Percentiles rank a stretch among this genome's conserved stretches.
These are phyloP conservation scores for Centroberyx gerrardi DNA, from an alignment of 2,797 vertebrate species.

Conservation along the genomic window DNA sequence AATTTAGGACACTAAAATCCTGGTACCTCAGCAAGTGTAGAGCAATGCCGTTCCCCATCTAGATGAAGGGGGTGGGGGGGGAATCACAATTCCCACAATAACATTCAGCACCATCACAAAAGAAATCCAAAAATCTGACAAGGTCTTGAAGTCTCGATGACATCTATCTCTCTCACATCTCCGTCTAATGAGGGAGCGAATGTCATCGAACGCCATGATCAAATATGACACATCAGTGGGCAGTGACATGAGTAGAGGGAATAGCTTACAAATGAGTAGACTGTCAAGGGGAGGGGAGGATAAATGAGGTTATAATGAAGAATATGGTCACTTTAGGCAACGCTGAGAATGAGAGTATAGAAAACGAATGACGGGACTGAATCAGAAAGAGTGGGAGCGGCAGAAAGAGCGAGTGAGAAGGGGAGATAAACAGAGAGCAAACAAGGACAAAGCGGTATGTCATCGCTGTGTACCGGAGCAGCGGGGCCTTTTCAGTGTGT, in stretches of 20 bases:
- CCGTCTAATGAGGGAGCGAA: constrained; percentile 27
- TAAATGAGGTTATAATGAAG: constrained; percentile 11
- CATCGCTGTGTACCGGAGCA: constrained; percentile 27
- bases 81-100: constrained; percentile 25
- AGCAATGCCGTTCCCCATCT: constrained; percentile 19
- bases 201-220: constrained; percentile 28
- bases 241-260: constrained; percentile 11
- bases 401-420: constrained; percentile 3
- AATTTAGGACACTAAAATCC: constrained; percentile 59
- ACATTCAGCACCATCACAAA: neutral
- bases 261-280: constrained; percentile 11
- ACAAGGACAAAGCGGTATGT: constrained; percentile 60
- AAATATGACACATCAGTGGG: constrained; percentile 35
- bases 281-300: constrained; percentile 10
- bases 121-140: neutral
- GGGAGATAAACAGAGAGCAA: constrained; percentile 53
- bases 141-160: constrained; percentile 24
- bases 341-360: constrained; percentile 21
- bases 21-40: constrained; percentile 37
- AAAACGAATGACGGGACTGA: constrained; percentile 63
- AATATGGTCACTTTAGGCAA: constrained; percentile 34
- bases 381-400: constrained; percentile 32
- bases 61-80: neutral
- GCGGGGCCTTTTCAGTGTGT: constrained; percentile 52
- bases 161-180: constrained; percentile 22